phyloP scores from a whole-genome alignment of 2,113 vertebrate species.

The Lonchura striata region DNA sequence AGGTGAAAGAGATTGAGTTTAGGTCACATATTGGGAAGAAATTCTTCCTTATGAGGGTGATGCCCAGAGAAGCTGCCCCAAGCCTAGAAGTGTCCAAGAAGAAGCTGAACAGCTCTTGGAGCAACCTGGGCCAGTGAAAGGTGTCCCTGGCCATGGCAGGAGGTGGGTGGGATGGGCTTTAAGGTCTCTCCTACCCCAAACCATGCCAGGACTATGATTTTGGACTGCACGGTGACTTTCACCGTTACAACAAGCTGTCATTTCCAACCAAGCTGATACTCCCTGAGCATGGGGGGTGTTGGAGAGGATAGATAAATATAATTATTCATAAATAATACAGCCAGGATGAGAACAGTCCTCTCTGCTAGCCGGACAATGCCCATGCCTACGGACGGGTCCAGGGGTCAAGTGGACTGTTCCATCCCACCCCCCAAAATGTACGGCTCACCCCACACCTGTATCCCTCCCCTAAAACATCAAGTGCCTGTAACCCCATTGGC shows the following conservation, averaged over 20 bases:
- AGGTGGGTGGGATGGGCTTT: not conserved
- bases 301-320: too few relatives aligned
- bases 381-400: too few relatives aligned
- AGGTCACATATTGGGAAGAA: not conserved
- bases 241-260: rapidly evolving
- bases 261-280: rapidly evolving
- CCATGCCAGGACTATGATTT: not conserved
- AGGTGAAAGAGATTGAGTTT: not conserved
- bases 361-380: too few relatives aligned
- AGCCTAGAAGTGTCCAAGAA: not conserved
- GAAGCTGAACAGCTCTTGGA: not conserved
- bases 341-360: too few relatives aligned
- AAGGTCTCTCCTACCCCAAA: not conserved
- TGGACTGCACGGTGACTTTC: rapidly evolving
- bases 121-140: rapidly evolving
- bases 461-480: too few relatives aligned
- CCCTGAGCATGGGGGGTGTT: rapidly evolving
- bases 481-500: too few relatives aligned
- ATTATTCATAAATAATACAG: too few relatives aligned
- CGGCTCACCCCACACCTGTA: too few relatives aligned
- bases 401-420: too few relatives aligned
- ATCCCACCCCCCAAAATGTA: too few relatives aligned
- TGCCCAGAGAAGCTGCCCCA: not conserved
- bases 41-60: not conserved
- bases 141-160: not conserved